Base-by-base conservation (phyloP, 2,113 vertebrate species). In the Elephantulus edwardii region DNA sequence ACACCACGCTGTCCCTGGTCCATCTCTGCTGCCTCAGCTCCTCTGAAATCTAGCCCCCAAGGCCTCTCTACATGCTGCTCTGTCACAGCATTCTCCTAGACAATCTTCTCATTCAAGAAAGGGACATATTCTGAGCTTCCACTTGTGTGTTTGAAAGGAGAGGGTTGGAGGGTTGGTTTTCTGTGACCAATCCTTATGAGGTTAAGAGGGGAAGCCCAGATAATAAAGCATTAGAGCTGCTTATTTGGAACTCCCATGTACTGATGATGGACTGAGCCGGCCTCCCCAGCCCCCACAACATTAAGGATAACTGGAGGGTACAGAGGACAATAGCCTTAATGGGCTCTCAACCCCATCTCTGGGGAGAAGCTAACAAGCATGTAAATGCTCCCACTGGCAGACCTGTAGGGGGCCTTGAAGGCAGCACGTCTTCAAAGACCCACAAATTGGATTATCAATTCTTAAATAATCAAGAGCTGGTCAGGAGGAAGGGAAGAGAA, bases 371-470 rank as follows among this genome's bases (percentile, higher is more conserved):
- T 90, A 82, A 92, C 75, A 91, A 91, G 92, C 85, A 40, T 40
- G 35, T 93, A 89, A 93, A 86, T 72, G 50, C 19, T 88, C 90
- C 93, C 62, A 64, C 30, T 48, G 92, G 88, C 90, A 24, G 58
- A 48, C 22, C 93, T 72, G 33, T 30, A 26, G 75, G 70, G 42
- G 86, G 20, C 3, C n/a, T 50, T 12, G 3, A 79, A 87, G 82
- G 7, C 48, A 85, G 66, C 62, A 68, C 24, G 46, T 54, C 72
- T 95, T 95, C 88, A 92, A 81, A 92, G 48, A 82, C 24, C 79
- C 52, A n/a, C 79, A 85, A 86, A 91, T 91, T 90, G 94, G 94
- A 95, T 95, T 88, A 95, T 66, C 79, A 87, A 10, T 38, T 44
- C 70, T 83, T 75, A 74, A 64, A 71, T 28, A 72, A 62, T 54